A percentile compares a stretch with the other conserved stretches of the same genome.
Conservation (phyloP, 2,113 vertebrate species). For the Leptocoma aspasia region DNA sequence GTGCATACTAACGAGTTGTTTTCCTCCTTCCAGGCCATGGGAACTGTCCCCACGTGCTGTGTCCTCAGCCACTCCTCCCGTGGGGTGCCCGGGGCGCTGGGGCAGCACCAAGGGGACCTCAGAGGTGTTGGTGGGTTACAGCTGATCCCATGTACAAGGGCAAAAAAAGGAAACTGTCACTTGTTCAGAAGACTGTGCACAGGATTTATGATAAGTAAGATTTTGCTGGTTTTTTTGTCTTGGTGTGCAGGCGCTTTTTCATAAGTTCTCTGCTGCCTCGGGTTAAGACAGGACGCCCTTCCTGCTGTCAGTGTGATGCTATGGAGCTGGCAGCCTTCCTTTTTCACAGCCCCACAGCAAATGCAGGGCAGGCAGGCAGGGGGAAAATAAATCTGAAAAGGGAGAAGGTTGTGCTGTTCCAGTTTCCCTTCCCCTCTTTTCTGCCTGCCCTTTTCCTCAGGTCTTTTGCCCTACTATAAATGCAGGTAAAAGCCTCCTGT, state of each 20-base stretch:
- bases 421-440: neutral
- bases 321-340: neutral
- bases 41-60: rapidly evolving
- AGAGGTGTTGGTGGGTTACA: neutral
- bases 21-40: neutral
- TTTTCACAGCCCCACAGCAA: neutral
- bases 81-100: rapidly evolving
- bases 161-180: neutral
- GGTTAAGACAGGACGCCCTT: neutral
- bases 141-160: neutral
- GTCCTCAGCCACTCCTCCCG: rapidly evolving
- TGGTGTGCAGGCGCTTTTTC: neutral
- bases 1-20: neutral
- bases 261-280: neutral
- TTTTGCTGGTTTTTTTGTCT: neutral
- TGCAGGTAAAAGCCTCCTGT: neutral
- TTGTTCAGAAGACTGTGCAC: neutral
- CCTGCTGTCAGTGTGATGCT: neutral
- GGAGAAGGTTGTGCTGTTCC: neutral
- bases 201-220: neutral
- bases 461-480: neutral
- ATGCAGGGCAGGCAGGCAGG: neutral
- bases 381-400: neutral
- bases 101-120: neutral
- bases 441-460: neutral